These are phyloP conservation scores for Lucilia sericata DNA, from an alignment of 1,140 invertebrate genomes.

Conservation along the genomic window DNA sequence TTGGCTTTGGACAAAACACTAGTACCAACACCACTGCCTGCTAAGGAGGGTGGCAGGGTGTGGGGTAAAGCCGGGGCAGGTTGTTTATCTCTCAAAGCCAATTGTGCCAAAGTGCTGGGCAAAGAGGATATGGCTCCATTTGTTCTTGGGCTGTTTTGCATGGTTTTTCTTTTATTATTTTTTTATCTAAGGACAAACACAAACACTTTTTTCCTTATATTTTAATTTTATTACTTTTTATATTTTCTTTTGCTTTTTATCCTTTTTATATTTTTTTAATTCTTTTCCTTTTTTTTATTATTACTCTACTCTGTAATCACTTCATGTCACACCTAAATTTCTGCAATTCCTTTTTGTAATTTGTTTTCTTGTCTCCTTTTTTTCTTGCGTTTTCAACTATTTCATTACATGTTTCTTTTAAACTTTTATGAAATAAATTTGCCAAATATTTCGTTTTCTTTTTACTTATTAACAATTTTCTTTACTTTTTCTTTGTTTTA, in stretches of 20 bases:
- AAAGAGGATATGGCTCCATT: conserved; percentile 64
- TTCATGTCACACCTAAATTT: conserved; percentile 39
- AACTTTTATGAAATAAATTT: not conserved
- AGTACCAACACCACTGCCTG: conserved; percentile 47
- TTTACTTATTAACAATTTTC: not conserved
- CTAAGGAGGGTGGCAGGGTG: conserved; percentile 57
- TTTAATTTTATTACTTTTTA: conserved; percentile 15
- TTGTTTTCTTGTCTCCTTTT: conserved; percentile 3
- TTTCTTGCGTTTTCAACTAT: not conserved
- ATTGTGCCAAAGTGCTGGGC: conserved; percentile 64
- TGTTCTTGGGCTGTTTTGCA: conserved; percentile 64
- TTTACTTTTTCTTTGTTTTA: not conserved
- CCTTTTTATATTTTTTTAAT: not conserved
- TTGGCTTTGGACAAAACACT: conserved; percentile 50
- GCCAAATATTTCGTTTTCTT: not conserved
- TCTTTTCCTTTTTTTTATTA: not conserved
- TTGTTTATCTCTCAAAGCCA: conserved; percentile 64
- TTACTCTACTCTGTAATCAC: not conserved
- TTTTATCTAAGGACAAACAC: not conserved
- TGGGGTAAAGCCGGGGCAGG: conserved; percentile 56
- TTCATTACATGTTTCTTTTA: not conserved
- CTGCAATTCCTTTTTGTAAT: conserved; percentile 11
- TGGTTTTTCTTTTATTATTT: conserved; percentile 44
- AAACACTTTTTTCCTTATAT: not conserved
- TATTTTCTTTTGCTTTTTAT: not conserved